These are phyloP conservation scores for Rhinogobius similis DNA, from an alignment of 2,113 vertebrate species.

Conservation along the genomic window DNA sequence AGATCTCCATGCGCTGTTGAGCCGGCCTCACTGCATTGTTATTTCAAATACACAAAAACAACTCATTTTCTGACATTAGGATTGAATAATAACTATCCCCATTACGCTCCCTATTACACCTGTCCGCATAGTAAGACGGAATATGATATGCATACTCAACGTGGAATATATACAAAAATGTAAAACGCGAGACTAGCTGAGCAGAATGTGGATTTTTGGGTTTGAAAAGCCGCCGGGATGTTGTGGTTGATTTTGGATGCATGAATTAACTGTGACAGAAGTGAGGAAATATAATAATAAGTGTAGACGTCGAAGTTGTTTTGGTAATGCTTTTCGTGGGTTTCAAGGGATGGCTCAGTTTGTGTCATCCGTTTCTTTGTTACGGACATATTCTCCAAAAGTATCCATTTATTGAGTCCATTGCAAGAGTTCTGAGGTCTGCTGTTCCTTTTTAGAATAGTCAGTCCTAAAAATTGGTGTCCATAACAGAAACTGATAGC, in stretches of 20 bases:
- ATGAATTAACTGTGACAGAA: not conserved
- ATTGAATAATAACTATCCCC: not conserved
- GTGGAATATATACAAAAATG: not conserved
- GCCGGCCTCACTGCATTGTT: not conserved
- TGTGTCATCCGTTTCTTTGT: too few relatives aligned
- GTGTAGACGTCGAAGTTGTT: not conserved
- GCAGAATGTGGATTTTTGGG: not conserved
- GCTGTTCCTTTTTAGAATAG: too few relatives aligned
- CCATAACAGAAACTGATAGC: too few relatives aligned
- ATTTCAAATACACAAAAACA: conserved; percentile 1
- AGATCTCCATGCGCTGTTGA: not conserved
- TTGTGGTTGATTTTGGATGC: not conserved
- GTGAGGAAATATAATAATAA: not conserved
- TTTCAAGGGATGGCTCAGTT: too few relatives aligned
- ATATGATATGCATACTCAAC: not conserved
- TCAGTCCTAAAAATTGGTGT: too few relatives aligned
- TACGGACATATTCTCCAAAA: too few relatives aligned
- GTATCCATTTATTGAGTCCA: too few relatives aligned
- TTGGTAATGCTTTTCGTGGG: not conserved
- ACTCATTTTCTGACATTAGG: not conserved
- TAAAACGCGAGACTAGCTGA: not conserved
- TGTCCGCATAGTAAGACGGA: not conserved
- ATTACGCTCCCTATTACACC: not conserved
- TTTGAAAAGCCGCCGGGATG: not conserved
- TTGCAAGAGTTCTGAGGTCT: too few relatives aligned